Evolutionary conservation across 2,113 vertebrate genomes (phyloP), one percentile per base, ranked within the genome.

Genomic region (Eretmochelys imbricata): DNA sequence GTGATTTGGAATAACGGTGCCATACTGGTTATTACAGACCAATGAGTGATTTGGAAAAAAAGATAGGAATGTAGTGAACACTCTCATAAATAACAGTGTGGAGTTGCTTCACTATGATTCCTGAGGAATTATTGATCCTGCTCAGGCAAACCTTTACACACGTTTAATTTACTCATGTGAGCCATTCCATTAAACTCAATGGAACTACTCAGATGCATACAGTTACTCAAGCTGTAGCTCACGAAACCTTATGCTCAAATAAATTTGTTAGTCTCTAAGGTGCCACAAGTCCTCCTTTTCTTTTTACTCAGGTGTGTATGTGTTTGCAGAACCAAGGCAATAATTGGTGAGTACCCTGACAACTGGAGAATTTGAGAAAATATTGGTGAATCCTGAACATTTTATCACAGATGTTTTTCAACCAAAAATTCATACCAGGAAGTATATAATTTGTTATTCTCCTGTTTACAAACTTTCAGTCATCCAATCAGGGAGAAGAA

Each of bases 61-160:
- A 93, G 3, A 0, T 85, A 79, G 65, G 65, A 38, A 29, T 22
- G 57, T 75, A 72, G 87, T 80, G 94, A 95, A 82, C 31, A 96
- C 19, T 76, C 79, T 69, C 54, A 59, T 46, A 49, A 57, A 93
- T 91, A 92, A 95, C 95, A 96, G 95, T 38, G 95, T 35, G 94
- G 65, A 79, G 6, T 2, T 93, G 79, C 85, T 97, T 96, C 96
- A 93, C 94, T 96, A 90, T 88, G 94, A 95, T 96, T 97, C 95
- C 95, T 91, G 87, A 93, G 94, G 94, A 97, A 94, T 95, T 96
- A 95, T 55, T 96, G 95, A 97, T 85, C 94, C 89, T 1, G 94
- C 81, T 95, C 94, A 91, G 92, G 92, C 96, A 96, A 96, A 97
- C 92, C 94, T 94, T 97, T 95, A 96, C 96, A 96, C 89, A 80